Evolutionary conservation across 2,888 invertebrate genomes (phyloP).

Genomic region (Caenorhabditis auriculariae): DNA sequence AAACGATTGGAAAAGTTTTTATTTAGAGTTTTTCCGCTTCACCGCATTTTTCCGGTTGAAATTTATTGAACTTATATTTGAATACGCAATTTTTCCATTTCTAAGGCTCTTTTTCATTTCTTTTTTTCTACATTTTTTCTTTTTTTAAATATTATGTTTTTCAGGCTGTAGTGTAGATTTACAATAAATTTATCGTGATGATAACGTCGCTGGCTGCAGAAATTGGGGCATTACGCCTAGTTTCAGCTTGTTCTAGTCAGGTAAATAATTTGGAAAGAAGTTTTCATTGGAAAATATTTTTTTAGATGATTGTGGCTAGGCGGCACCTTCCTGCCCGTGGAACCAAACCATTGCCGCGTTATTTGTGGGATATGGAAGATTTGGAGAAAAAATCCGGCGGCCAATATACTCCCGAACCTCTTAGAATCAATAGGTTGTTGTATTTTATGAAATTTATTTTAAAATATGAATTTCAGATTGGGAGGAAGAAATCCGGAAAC

Average conservation of each 20-base stretch:
- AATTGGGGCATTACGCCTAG: constrained; percentile 16
- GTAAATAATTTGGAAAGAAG: constrained; percentile 1
- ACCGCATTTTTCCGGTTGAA: too few species aligned
- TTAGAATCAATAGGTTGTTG: constrained; percentile 38
- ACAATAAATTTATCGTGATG: constrained; percentile 8
- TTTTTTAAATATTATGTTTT: neutral
- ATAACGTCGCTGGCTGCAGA: constrained; percentile 21
- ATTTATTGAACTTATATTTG: too few species aligned
- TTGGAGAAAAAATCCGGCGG: constrained; percentile 51
- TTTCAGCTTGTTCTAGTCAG: constrained; percentile 13
- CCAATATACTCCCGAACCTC: constrained; percentile 56
- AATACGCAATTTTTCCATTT: neutral
- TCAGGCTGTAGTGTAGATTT: neutral
- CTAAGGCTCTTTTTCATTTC: neutral
- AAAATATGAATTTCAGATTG: constrained; percentile 21
- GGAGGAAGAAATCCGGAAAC: constrained; percentile 60
- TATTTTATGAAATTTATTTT: neutral
- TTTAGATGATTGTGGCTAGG: constrained; percentile 9
- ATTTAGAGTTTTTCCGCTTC: too few species aligned
- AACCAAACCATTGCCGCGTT: constrained; percentile 52
- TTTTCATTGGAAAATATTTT: neutral
- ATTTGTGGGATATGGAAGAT: constrained; percentile 56
- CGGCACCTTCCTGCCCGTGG: constrained; percentile 50
- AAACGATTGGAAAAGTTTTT: too few species aligned
- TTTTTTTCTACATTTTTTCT: constrained; percentile 1